Evolutionary conservation across 2,113 vertebrate species (phyloP), one percentile per base, ranked within the genome.

Genomic region (Colaptes auratus): DNA sequence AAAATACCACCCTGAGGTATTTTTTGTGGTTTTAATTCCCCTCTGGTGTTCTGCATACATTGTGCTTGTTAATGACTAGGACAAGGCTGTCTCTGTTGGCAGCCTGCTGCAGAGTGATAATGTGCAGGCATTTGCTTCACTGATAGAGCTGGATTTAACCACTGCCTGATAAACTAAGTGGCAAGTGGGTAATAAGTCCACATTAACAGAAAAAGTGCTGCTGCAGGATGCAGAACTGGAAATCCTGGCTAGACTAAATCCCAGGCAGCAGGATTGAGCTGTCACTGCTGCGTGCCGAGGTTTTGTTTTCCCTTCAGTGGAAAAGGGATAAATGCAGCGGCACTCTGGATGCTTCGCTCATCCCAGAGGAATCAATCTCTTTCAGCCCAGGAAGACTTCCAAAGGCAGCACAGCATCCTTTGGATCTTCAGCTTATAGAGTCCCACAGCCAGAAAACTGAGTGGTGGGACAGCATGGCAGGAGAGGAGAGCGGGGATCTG

Each of bases 1-100:
- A 98, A 98, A 99, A 98, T 98, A 98, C 98, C 98, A 98, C 98
- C 98, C 97, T 98, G 98, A 98, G 98, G 98, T 98, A 98, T 98
- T 98, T 98, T 98, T 98, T 98, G 97, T 98, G 98, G 98, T 97
- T 98, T 98, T 98, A 98, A 98, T 98, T 98, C 98, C 98, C 98
- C 97, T 98, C 98, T 98, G 97, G 98, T 98, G 98, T 97, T 98
- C 98, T 98, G 98, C 98, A 98, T 98, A 98, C 96, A 98, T 98
- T 98, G 98, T 98, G 97, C 97, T 97, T 97, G 97, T 98, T 98
- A 98, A 98, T 98, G 98, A 98, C 82, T 91, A 97, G 97, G 98
- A 98, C 97, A 97, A 98, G 98, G 95, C 97, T 95, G 97, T 98
- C 98, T 98, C 98, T 74, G 86, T 61, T 96, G 98, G 97, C 97